Percentiles rank a stretch among this genome's conserved stretches.
Evolutionary conservation across 2,888 invertebrate genomes (phyloP).

Genomic region (Leptinotarsa juncta): DNA sequence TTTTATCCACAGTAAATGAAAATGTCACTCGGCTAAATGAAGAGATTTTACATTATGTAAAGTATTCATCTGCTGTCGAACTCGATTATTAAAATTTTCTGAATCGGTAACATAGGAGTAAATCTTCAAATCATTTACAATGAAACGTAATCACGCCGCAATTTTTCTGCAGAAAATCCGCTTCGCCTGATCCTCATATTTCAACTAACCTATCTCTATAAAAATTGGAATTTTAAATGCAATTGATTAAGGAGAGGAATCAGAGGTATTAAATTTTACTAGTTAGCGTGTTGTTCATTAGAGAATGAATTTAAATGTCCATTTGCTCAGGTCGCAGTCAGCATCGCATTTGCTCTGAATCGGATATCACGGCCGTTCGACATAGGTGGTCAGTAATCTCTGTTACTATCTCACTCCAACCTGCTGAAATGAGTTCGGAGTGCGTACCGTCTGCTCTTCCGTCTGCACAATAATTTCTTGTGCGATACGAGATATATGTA

Average conservation of each 20-base stretch:
- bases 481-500: constrained; percentile 18
- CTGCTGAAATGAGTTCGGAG: constrained; percentile 15
- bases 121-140: no score
- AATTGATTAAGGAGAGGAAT: constrained; percentile 28
- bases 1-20: no score
- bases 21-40: no score
- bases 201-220: background rate
- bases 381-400: constrained; percentile 49
- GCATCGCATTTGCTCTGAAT: constrained; percentile 37
- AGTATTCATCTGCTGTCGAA: no score
- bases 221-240: background rate
- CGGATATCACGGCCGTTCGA: constrained; percentile 41
- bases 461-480: constrained; percentile 32
- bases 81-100: no score
- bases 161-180: background rate
- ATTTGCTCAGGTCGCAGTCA: constrained; percentile 42
- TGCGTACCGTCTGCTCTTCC: constrained; percentile 29
- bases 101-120: no score
- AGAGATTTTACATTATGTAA: no score
- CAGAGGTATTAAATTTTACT: constrained; percentile 44
- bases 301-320: constrained; percentile 48
- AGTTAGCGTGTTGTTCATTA: constrained; percentile 48
- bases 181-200: background rate
- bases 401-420: constrained; percentile 34
- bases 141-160: no score